These are phyloP conservation scores for Poliocrania exsul DNA, from an alignment of 2,797 vertebrate genomes.

Conservation along the genomic window DNA sequence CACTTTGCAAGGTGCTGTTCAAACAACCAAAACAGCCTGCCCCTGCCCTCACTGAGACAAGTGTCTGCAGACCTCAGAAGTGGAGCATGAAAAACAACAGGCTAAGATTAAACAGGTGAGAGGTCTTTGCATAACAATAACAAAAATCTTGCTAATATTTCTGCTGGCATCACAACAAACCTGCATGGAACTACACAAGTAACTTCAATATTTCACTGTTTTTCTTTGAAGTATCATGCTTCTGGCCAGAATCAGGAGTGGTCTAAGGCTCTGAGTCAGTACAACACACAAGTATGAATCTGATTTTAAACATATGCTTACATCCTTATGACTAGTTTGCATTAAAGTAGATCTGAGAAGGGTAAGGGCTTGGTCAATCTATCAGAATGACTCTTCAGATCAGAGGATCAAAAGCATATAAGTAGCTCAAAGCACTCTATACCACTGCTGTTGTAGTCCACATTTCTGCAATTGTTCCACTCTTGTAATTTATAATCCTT, in stretches of 20 bases:
- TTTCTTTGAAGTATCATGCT: background rate
- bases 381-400: background rate
- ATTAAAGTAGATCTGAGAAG: background rate
- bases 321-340: background rate
- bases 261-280: background rate
- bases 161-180: background rate
- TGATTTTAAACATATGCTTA: background rate
- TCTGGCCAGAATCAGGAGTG: background rate
- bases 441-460: fast-evolving
- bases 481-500: background rate
- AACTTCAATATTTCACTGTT: background rate
- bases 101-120: background rate
- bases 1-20: background rate
- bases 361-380: background rate
- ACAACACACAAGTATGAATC: background rate
- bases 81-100: background rate
- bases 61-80: background rate
- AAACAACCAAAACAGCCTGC: background rate
- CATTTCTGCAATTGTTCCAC: background rate
- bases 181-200: background rate
- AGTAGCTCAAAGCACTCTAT: background rate
- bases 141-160: background rate
- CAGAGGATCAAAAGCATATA: background rate
- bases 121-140: background rate
- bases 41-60: background rate